Conservation (phyloP, 2,888 invertebrate species). For the Labia minor region DNA sequence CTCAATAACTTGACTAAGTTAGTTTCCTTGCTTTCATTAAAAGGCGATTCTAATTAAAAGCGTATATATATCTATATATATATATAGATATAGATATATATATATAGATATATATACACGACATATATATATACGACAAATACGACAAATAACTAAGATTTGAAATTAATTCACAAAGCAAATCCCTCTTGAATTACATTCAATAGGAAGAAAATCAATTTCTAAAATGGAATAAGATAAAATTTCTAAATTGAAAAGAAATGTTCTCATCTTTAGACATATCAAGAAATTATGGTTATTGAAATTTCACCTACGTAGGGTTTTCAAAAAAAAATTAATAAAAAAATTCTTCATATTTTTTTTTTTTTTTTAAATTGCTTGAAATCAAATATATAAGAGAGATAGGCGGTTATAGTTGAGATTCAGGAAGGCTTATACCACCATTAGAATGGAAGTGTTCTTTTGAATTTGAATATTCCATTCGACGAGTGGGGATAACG, state of each 20-base stretch:
- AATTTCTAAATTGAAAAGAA: neutral
- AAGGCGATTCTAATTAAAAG: no score
- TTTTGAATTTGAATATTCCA: constrained; percentile 13
- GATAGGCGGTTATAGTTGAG: neutral
- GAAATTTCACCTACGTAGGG: neutral
- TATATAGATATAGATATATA: no score
- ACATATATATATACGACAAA: no score
- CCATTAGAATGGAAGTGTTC: neutral
- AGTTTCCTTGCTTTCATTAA: no score
- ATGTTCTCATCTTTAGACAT: neutral
- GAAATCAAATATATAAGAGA: neutral
- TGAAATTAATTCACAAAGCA: no score
- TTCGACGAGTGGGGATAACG: neutral
- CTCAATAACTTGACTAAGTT: no score
- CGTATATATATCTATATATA: no score
- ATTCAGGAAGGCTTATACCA: neutral
- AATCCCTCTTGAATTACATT: no score
- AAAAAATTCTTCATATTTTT: neutral
- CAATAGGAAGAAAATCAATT: no score
- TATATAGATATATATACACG: no score
- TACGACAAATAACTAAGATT: no score
- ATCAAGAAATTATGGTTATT: neutral
- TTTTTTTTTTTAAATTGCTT: neutral
- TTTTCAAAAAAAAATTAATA: neutral
- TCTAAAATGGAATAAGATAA: no score